Evolutionary conservation across 2,797 vertebrate species (phyloP).

Genomic region (Siniperca undulata): DNA sequence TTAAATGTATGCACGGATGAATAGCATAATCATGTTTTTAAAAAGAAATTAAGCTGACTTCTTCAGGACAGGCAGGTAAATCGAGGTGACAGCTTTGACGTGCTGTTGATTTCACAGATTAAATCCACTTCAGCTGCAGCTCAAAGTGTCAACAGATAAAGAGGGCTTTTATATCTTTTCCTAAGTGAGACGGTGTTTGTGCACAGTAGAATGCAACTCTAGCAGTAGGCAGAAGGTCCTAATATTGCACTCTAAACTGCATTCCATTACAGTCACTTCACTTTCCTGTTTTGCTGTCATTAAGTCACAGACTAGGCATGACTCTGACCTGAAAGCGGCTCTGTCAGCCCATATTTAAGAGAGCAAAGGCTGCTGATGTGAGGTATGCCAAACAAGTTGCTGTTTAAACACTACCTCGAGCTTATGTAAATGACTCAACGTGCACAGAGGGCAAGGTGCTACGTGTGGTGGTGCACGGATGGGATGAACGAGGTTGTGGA

Average conservation of each 20-base stretch:
- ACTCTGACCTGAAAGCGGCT: constrained; percentile 25
- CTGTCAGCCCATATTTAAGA: background rate
- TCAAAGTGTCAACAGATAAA: constrained; percentile 11
- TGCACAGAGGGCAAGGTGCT: constrained; percentile 39
- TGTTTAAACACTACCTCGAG: constrained; percentile 26
- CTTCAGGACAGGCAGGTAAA: background rate
- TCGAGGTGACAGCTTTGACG: background rate
- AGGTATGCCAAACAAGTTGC: background rate
- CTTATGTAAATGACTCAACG: constrained; percentile 46
- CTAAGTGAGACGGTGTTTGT: background rate
- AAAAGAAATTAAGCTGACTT: background rate
- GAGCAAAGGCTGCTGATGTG: constrained; percentile 45
- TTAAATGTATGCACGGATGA: background rate
- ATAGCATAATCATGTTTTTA: background rate
- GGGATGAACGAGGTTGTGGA: constrained; percentile 20
- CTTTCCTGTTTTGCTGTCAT: constrained; percentile 1
- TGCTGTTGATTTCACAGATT: constrained; percentile 9
- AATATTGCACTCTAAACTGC: background rate
- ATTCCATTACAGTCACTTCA: background rate
- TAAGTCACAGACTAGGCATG: background rate
- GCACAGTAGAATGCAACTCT: background rate
- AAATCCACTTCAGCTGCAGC: constrained; percentile 13
- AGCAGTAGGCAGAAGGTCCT: background rate
- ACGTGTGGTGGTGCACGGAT: constrained; percentile 9
- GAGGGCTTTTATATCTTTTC: background rate